Percentiles rank a stretch among this genome's conserved stretches.
These are phyloP conservation scores for Anthoscopus minutus DNA, from an alignment of 2,113 vertebrate genomes.

Conservation along the genomic window DNA sequence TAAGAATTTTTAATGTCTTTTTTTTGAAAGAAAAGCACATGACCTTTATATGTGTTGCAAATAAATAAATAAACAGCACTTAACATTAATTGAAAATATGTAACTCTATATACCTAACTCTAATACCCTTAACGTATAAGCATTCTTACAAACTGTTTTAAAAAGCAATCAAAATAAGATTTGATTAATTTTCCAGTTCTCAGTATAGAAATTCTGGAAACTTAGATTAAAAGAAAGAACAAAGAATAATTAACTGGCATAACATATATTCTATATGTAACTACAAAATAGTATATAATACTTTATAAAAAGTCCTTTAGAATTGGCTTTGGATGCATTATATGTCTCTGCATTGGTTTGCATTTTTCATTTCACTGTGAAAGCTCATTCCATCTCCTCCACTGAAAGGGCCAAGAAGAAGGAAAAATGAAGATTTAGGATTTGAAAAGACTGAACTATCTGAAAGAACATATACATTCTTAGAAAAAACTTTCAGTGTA, in stretches of 20 bases:
- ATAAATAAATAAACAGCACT: background rate
- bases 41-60: background rate
- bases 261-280: background rate
- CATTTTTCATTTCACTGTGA: slow-evolving; percentile 45
- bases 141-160: background rate
- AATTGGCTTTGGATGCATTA: slow-evolving; percentile 16
- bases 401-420: background rate
- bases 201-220: background rate
- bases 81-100: background rate
- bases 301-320: background rate
- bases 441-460: background rate
- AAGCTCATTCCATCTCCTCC: slow-evolving; percentile 32
- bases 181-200: background rate
- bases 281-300: background rate
- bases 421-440: background rate
- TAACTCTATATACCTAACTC: too few relatives aligned
- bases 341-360: slow-evolving; percentile 9
- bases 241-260: background rate
- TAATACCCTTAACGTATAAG: background rate
- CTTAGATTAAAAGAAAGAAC: background rate
- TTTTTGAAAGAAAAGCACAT: background rate
- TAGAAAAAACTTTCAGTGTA: background rate
- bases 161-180: background rate
- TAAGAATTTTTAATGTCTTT: background rate
- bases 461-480: background rate